These are phyloP conservation scores for Scatophagus argus DNA, from an alignment of 2,113 vertebrate genomes.

Conservation along the genomic window DNA sequence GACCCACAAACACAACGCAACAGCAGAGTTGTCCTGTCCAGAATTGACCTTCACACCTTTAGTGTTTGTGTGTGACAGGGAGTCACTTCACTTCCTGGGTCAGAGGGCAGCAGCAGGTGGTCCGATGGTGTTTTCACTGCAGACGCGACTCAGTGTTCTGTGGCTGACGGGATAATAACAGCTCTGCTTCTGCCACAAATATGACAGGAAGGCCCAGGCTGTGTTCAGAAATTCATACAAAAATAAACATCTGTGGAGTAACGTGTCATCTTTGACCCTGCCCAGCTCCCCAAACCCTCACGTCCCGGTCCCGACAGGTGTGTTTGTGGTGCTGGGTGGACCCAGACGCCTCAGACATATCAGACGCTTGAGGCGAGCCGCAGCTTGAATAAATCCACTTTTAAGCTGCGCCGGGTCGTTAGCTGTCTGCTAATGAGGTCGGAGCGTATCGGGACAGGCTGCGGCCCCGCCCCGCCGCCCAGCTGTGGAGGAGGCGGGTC, in stretches of 20 bases:
- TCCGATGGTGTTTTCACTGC: not conserved
- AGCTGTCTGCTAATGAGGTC: constrained; percentile 50
- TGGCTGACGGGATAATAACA: not conserved
- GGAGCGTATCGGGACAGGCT: constrained; percentile 52
- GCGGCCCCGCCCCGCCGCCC: not conserved
- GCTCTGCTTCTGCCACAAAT: not conserved
- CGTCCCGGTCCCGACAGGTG: constrained; percentile 23
- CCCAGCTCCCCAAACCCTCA: too few relatives aligned
- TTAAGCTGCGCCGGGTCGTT: constrained; percentile 36
- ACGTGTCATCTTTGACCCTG: not conserved
- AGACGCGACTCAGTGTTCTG: not conserved
- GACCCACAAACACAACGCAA: not conserved
- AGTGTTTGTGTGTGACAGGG: too few relatives aligned
- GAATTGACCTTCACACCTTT: too few relatives aligned
- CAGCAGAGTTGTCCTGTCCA: too few relatives aligned
- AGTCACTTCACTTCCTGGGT: too few relatives aligned
- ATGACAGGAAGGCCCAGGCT: not conserved
- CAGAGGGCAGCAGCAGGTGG: too few relatives aligned
- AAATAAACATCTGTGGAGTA: not conserved
- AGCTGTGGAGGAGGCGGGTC: not conserved
- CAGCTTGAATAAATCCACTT: constrained; percentile 63
- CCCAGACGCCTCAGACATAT: constrained; percentile 42
- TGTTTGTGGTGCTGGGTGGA: constrained; percentile 44
- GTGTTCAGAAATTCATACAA: not conserved
- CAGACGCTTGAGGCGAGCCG: constrained; percentile 36